Evolutionary conservation across 1,140 invertebrate species (phyloP), one percentile per base, ranked within the genome.

Genomic region (Neomicropteryx cornuta): DNA sequence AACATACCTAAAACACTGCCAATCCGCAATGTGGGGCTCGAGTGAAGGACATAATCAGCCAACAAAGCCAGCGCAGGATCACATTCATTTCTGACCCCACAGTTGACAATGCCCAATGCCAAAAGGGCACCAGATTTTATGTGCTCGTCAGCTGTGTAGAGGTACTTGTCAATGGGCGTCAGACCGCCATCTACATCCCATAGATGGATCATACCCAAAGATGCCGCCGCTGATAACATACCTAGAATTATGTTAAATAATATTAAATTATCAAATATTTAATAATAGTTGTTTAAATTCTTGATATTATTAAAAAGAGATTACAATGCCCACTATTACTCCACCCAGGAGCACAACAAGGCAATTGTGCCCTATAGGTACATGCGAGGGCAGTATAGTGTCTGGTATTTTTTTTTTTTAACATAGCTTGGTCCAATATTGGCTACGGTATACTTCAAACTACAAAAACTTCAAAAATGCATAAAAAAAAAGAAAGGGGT

Each of bases 131-230:
- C 97, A 2, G 95, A 92, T 70, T 98, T 98, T 32, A 85, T 85
- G 40, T 84, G 79, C 56, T 99, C 94, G 53, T 99, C 95, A 0
- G 90, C 83, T 0, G 94, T 95, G 56, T 99, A 99, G 0, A 99
- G 67, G 60, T 98, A 99, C 63, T 97, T 98, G 65, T 99, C 97
- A 50, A 99, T 99, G 43, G 95, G 92, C 1, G 91, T 94, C 11
- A 99, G 69, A 45, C 96, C 95, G 29, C 93, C 93, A 58, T 99
- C 96, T 2, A 99, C 92, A 66, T 99, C 96, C 97, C 97, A 99
- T 2, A 99, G 62, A 17, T 97, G 75, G 42, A 79, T 75, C 35
- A 99, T 72, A 31, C 97, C 97, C 2, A 98, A 67, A 0, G 94
- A 97, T 1, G 96, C 97, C 2, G 94, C 96, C 2, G 97, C 94